Conservation (phyloP, 2,888 invertebrate genomes). For the Parapristionchus giblindavisi region DNA sequence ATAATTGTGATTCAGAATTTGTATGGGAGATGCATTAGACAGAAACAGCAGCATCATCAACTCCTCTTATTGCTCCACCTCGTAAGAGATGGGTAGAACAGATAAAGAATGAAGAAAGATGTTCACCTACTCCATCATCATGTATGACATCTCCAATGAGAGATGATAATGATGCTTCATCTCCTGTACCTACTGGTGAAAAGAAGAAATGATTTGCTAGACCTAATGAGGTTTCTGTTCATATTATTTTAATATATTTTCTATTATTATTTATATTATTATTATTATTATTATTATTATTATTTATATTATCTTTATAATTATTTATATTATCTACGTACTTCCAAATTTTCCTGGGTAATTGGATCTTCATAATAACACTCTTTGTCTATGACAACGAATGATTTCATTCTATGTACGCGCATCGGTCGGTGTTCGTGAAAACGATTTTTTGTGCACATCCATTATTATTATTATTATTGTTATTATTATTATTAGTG, state of each 20-base stretch:
- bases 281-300: too few relatives aligned
- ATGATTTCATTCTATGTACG: too few relatives aligned
- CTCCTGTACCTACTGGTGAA: constrained; percentile 3
- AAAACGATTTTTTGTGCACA: too few relatives aligned
- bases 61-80: not conserved
- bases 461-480: not conserved
- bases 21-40: constrained; percentile 8
- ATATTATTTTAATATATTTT: too few relatives aligned
- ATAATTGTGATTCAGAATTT: not conserved
- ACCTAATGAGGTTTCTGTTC: constrained; percentile 28
- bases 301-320: too few relatives aligned
- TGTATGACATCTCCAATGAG: not conserved
- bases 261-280: too few relatives aligned
- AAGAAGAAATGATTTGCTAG: constrained; percentile 26
- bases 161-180: not conserved
- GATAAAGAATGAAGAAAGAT: not conserved
- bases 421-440: too few relatives aligned
- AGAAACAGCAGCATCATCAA: not conserved
- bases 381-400: too few relatives aligned
- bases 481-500: not conserved
- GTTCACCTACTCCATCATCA: constrained; percentile 1
- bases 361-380: too few relatives aligned
- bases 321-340: too few relatives aligned
- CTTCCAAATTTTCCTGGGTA: too few relatives aligned
- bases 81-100: constrained; percentile 1